Percentiles rank a stretch among this genome's conserved stretches.
These are phyloP conservation scores for Ceyx cyanopectus DNA, from an alignment of 2,113 vertebrate genomes.

Conservation along the genomic window DNA sequence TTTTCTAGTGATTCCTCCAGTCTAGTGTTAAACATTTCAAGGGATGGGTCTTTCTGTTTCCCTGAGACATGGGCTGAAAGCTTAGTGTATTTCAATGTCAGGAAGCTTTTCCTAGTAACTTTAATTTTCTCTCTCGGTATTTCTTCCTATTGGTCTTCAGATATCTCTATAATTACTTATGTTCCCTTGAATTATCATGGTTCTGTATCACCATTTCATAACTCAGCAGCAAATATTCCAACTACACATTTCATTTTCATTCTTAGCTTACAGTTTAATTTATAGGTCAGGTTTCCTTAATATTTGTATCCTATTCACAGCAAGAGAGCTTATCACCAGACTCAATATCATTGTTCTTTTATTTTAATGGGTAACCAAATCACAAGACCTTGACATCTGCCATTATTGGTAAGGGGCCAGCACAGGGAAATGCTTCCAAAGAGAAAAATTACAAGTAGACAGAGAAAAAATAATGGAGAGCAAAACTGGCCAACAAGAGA, in stretches of 20 bases:
- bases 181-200: not conserved
- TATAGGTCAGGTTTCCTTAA: not conserved
- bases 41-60: not conserved
- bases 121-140: not conserved
- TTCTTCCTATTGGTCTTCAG: not conserved
- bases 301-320: not conserved
- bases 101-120: conserved; percentile 39
- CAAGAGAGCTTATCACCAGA: not conserved
- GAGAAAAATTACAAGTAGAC: not conserved
- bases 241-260: not conserved
- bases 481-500: not conserved
- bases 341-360: not conserved
- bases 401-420: conserved; percentile 45
- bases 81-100: conserved; percentile 38
- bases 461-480: not conserved
- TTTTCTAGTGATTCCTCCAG: conserved; percentile 33
- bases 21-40: conserved; percentile 37
- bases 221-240: not conserved
- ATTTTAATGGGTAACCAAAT: conserved; percentile 10
- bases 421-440: conserved; percentile 9
- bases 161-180: not conserved
- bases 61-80: conserved; percentile 13
- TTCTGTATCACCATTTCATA: not conserved
- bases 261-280: not conserved
- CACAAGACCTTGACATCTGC: not conserved